A percentile compares a stretch with the other conserved stretches of the same genome.
These are phyloP conservation scores for Trematocara nigrifrons DNA, from an alignment of 2,113 vertebrate genomes.

Conservation along the genomic window DNA sequence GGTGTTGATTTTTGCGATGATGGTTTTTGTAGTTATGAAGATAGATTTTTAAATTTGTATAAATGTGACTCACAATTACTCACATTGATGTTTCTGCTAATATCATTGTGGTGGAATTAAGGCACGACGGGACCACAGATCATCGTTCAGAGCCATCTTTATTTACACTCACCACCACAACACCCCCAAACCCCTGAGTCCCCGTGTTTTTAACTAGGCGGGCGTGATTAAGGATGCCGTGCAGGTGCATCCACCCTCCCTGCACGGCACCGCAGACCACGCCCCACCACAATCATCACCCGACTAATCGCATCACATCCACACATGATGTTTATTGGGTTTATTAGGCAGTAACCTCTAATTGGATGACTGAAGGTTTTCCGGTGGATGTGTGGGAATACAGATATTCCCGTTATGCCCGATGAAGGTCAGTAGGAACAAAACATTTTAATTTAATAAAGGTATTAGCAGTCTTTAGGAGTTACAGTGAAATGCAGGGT, in stretches of 20 bases:
- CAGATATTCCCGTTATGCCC: background rate
- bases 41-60: background rate
- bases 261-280: too few relatives aligned
- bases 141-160: too few relatives aligned
- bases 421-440: background rate
- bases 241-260: too few relatives aligned
- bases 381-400: background rate
- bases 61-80: background rate
- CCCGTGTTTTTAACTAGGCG: too few relatives aligned
- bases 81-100: background rate
- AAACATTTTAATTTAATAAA: background rate
- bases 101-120: background rate
- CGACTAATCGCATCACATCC: background rate
- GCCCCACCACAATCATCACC: too few relatives aligned
- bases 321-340: background rate
- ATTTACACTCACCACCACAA: too few relatives aligned
- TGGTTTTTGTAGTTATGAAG: background rate
- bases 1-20: background rate
- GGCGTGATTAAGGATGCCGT: too few relatives aligned
- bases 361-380: background rate
- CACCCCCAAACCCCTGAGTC: too few relatives aligned
- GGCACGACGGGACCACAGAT: too few relatives aligned
- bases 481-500: rapidly evolving
- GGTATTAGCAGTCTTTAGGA: background rate
- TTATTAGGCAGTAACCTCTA: background rate